Conservation (phyloP, 2,113 vertebrate species). For the Condylura cristata region DNA sequence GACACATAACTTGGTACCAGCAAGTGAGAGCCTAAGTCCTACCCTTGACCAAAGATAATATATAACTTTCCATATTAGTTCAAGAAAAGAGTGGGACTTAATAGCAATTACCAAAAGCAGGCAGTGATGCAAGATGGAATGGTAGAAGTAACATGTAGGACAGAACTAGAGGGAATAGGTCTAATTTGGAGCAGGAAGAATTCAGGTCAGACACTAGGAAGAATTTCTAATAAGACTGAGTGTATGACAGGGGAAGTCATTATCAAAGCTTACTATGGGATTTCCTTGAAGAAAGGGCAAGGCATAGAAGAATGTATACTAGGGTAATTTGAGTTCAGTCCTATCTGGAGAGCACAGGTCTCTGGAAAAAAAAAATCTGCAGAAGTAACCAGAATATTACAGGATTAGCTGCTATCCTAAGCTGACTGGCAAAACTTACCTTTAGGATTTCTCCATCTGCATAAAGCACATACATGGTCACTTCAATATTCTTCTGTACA, state of each 20-base stretch:
- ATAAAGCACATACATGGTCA: constrained; percentile 95
- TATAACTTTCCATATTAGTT: constrained; percentile 15
- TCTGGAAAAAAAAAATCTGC: not conserved
- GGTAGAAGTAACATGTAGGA: not conserved
- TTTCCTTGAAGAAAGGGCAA: constrained; percentile 30
- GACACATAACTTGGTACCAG: not conserved
- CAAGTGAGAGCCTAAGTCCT: not conserved
- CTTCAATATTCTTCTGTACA: constrained; percentile 98
- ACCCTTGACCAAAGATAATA: constrained; percentile 12
- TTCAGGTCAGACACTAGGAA: constrained; percentile 14
- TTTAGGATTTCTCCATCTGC: constrained; percentile 95
- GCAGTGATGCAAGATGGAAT: not conserved
- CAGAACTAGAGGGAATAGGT: constrained; percentile 21
- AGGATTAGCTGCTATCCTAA: not conserved
- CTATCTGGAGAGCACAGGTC: not conserved
- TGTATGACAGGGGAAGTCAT: not conserved
- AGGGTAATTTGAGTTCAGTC: not conserved
- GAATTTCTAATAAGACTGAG: not conserved
- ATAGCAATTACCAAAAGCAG: constrained; percentile 5
- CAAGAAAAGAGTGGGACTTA: not conserved
- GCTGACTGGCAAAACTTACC: constrained; percentile 77
- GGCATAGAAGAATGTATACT: not conserved
- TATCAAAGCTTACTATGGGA: not conserved
- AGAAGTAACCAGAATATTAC: not conserved
- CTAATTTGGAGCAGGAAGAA: constrained; percentile 20